phyloP scores from a whole-genome alignment of 2,888 invertebrate species.

The Mythimna vitellina region DNA sequence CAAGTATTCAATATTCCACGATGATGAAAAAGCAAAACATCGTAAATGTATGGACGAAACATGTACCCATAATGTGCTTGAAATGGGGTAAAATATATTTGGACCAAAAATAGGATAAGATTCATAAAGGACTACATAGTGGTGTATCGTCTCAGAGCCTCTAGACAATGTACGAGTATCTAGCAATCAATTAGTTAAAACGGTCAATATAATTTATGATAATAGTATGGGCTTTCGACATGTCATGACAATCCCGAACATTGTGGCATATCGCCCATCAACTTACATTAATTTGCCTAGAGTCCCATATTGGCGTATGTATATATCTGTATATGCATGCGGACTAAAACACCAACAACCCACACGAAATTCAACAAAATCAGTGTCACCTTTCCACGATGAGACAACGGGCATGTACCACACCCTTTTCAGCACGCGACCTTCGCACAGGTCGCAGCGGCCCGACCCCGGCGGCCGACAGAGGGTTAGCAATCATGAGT shows the following conservation, averaged over 20 bases:
- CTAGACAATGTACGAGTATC: too few species aligned
- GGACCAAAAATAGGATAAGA: not conserved
- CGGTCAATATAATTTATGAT: too few species aligned
- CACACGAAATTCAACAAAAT: slow-evolving; percentile 13
- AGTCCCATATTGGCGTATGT: too few species aligned
- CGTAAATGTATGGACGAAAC: not conserved
- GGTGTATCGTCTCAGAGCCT: too few species aligned
- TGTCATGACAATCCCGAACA: too few species aligned
- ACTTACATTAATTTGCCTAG: too few species aligned
- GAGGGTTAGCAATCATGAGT: not conserved
- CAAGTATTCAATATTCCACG: not conserved
- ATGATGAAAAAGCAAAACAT: not conserved
- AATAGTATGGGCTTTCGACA: too few species aligned
- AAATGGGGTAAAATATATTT: not conserved
- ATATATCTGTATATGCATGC: not conserved
- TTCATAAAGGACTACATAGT: too few species aligned
- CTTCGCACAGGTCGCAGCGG: not conserved
- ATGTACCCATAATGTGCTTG: not conserved
- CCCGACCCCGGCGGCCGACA: not conserved
- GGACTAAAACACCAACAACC: not conserved
- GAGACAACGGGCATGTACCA: slow-evolving; percentile 4
- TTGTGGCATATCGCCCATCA: too few species aligned
- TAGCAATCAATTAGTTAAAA: too few species aligned
- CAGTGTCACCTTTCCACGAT: not conserved
- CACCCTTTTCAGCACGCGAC: slow-evolving; percentile 18